Conservation (phyloP, 1,140 invertebrate species). For the Cotesia glomerata region DNA sequence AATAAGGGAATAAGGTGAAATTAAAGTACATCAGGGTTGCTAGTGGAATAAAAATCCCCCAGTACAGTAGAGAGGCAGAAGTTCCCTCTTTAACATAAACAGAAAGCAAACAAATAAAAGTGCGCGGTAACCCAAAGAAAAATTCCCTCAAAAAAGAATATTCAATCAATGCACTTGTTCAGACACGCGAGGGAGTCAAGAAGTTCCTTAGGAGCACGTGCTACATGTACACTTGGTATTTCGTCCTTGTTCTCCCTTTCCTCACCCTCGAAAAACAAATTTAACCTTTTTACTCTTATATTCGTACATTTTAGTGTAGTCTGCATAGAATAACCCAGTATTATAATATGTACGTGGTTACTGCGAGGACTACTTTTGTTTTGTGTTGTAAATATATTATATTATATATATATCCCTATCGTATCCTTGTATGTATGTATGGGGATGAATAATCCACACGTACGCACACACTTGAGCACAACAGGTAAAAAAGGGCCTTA, state of each 20-base stretch:
- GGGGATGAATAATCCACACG: slow-evolving; percentile 27
- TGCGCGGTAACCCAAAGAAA: slow-evolving; percentile 2
- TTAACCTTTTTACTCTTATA: background rate
- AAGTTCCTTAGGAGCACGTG: slow-evolving; percentile 31
- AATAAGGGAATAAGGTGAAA: no score
- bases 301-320: slow-evolving; percentile 25
- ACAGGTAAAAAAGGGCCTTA: slow-evolving; percentile 62
- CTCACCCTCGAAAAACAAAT: background rate
- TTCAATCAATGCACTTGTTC: slow-evolving; percentile 16
- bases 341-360: no score
- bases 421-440: background rate
- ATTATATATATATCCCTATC: slow-evolving; percentile 7
- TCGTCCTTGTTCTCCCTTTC: slow-evolving; percentile 11
- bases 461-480: slow-evolving; percentile 42
- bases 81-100: no score
- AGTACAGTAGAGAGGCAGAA: no score
- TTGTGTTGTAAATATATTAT: background rate
- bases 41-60: no score
- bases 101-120: no score
- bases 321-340: slow-evolving; percentile 30
- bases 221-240: slow-evolving; percentile 14
- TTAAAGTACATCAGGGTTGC: no score
- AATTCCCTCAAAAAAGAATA: background rate
- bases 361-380: slow-evolving; percentile 14
- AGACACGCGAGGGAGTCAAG: slow-evolving; percentile 12